Base-by-base conservation (phyloP, 2,888 invertebrate species). In the Drosophila mettleri region DNA sequence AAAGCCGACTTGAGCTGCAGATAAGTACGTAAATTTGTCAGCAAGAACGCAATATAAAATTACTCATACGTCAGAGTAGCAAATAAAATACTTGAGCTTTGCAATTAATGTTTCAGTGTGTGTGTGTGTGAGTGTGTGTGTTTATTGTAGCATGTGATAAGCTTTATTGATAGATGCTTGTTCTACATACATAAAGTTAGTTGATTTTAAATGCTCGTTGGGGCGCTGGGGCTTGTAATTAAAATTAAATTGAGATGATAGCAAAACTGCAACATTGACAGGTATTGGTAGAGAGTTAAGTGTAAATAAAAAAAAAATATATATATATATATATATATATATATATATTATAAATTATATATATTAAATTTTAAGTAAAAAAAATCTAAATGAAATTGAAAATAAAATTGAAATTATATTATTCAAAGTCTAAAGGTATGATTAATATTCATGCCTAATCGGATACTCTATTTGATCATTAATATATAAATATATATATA, bases 21-120 rank as follows among this genome's bases (percentile, higher is more conserved):
- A 57, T 71, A 71, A 58, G 75, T 52, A 38, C 36, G 33, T 54
- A 57, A 65, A 53, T 55, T 54, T 55, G 54, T 73, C 29, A 43
- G 20, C 16, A 22, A 55, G 12, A 54, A 31, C 33, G 24, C 24
- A 51, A 60, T 55, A 62, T 16, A 45, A 43, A 55, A 80, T 83
- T 80, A 77, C 86, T 65, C 80, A 76, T 68, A 77, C 73, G 81
- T 39, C 86, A 60, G 60, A 59, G 61, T 57, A 59, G 67, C 58
- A 80, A 76, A 80, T 76, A 80, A 70, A 79, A 58, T 62, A 69
- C 75, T 76, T 69, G 53, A 76, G 51, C 38, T 38, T 51, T 48
- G 54, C 57, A 71, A 58, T 74, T 58, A 43, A 65, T 57, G 27
- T 20, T 14, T 41, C 54, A 20, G 16, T 29, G 18, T 41, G 16